Evolutionary conservation across 2,888 invertebrate genomes (phyloP), one percentile per base, ranked within the genome.

Genomic region (Ichneumon xanthorius): DNA sequence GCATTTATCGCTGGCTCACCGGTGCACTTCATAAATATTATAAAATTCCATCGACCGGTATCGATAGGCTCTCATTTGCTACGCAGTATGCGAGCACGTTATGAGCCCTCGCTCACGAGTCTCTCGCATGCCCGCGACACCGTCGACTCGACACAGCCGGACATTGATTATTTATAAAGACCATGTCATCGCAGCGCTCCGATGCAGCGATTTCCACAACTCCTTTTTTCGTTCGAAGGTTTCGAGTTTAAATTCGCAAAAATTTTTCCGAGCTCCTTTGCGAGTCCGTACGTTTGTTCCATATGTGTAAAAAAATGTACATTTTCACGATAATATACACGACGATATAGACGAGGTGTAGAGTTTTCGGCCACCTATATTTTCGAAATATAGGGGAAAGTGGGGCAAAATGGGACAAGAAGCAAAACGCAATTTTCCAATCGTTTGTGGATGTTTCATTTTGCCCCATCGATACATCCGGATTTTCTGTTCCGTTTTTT

Each of bases 1-100:
- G 45, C 40, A 22, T 61, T 14, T 22, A 16, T 73, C 7, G 26
- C 73, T 40, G 26, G 45, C 7, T 37, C 33, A 22, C 26, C 26
- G 16, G 45, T 72, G 63, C 58, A n/a, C 63, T 72, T 72, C 71
- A 79, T 79, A 53, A 71, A 79, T 79, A 79, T 72, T 71, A 79
- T 79, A 63, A 72, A 72, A 79, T 40, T 37, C 37, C 40, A 55
- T 61, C 61, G 58, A 73, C 58, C 58, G 22, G 58, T 58, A 58
- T 73, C 73, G 58, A 45, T 22, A 19, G 58, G 9, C 33, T 37
- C 14, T 37, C 37, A 22, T 55, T 30, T 55, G 55, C 55, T 37
- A 61, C 73, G 73, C 73, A 45, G 30, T 73, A 26, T 4, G 30
- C 19, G 22, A 19, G 40, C 30, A 22, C 16, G 45, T 16, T 48